These are phyloP conservation scores for Andrena dorsata DNA, from an alignment of 2,888 invertebrate species.

Conservation along the genomic window DNA sequence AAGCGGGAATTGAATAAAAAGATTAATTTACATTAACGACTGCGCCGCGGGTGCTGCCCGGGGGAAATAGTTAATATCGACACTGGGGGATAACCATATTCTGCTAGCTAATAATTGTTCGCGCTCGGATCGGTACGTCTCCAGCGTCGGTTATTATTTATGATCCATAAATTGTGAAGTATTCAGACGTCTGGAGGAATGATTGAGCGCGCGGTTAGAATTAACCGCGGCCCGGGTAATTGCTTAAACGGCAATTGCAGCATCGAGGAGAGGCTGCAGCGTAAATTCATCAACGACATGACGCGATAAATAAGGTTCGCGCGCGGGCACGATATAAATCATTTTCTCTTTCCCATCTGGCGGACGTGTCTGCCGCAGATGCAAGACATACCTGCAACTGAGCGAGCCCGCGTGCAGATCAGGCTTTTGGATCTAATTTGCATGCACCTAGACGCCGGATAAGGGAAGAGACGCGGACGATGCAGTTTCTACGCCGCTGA, in stretches of 20 bases:
- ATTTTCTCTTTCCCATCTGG: constrained; percentile 40
- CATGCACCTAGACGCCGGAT: constrained; percentile 46
- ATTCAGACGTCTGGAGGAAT: not conserved
- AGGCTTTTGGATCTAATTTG: constrained; percentile 57
- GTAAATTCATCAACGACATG: constrained; percentile 41
- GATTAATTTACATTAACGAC: not conserved
- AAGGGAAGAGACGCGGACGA: constrained; percentile 31
- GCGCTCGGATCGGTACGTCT: not conserved
- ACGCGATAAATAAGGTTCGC: constrained; percentile 42
- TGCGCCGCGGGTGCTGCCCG: not conserved
- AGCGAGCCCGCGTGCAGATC: constrained; percentile 14
- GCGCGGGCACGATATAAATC: constrained; percentile 44
- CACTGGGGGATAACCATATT: not conserved
- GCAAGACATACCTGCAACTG: constrained; percentile 31
- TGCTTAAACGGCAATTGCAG: constrained; percentile 36
- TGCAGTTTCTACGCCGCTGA: constrained; percentile 34
- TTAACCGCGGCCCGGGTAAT: constrained; percentile 25
- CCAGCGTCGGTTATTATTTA: constrained; percentile 22
- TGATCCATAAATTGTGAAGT: constrained; percentile 11
- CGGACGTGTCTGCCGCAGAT: constrained; percentile 32
- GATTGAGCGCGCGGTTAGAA: constrained; percentile 18
- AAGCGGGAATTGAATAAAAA: not conserved
- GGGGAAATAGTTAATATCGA: too few species aligned
- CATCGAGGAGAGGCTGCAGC: constrained; percentile 12
- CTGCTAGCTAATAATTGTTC: not conserved